phyloP scores from a whole-genome alignment of 2,888 invertebrate species.

The Caenorhabditis plicata region DNA sequence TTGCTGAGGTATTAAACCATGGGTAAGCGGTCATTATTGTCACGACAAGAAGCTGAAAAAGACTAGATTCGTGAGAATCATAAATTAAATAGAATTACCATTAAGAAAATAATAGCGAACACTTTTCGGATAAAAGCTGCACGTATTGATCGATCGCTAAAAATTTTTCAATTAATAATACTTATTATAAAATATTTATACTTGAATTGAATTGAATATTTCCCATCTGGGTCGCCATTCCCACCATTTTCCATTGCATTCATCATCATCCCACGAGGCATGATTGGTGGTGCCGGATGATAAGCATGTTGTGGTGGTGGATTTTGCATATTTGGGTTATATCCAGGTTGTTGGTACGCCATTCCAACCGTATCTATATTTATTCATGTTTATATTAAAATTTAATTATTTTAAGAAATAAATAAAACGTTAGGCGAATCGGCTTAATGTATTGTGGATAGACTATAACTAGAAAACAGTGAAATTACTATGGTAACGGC shows the following conservation, averaged over 20 bases:
- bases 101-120: constrained; percentile 58
- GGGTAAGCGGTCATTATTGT: constrained; percentile 58
- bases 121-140: constrained; percentile 62
- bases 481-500: too few species aligned
- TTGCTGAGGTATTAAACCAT: constrained; percentile 43
- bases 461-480: too few species aligned
- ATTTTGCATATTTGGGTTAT: constrained; percentile 45
- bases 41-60: constrained; percentile 55
- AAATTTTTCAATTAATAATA: too few species aligned
- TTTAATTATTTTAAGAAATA: too few species aligned
- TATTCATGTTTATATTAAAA: too few species aligned
- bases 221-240: constrained; percentile 24
- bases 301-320: constrained; percentile 27
- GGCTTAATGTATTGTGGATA: too few species aligned
- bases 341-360: constrained; percentile 47
- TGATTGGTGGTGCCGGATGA: constrained; percentile 31
- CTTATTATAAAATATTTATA: too few species aligned
- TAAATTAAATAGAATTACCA: constrained; percentile 43
- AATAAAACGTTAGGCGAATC: too few species aligned
- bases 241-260: constrained; percentile 21
- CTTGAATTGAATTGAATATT: constrained; percentile 48
- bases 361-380: too few species aligned
- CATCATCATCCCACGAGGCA: constrained; percentile 29
- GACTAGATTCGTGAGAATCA: neutral
- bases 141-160: constrained; percentile 57